Evolutionary conservation across 2,888 invertebrate species (phyloP), one percentile per base, ranked within the genome.

Genomic region (Pristionchus japonicus): DNA sequence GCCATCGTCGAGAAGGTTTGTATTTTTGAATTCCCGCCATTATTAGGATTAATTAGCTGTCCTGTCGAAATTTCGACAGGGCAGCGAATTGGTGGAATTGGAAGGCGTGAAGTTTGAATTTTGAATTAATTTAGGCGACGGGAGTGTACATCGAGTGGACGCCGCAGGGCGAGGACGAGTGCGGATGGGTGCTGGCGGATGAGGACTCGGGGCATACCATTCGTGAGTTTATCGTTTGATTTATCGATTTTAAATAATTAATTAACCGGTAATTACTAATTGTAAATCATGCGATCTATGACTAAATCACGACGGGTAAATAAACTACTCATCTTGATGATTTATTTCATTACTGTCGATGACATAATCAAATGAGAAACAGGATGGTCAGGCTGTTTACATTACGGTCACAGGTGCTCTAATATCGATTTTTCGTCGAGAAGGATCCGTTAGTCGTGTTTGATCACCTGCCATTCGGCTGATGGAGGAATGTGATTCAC

Each of bases 131-230:
- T 52, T 77, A 94, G 93, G 88, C 92, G 4, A 57, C 64, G 37
- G 94, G 94, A 9, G 91, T 94, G 9, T 94, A 90, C 90, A 91
- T 94, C 64, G 94, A 94, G 88, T 94, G 94, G 94, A 90, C 86
- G n/a, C 93, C 93, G 6, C 88, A 85, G 4, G 92, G 91, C 87
- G 92, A 92, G 47, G 89, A 83, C 17, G 91, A 90, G 74, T 87
- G 88, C 6, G 89, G 91, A 23, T 92, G 92, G 92, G 92, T 92
- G 34, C 84, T 92, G 88, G 88, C 91, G 11, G 87, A 89, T 15
- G 91, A 89, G 15, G 89, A 90, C 49, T 89, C 85, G 47, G 37
- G 20, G 3, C 85, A 85, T 23, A 85, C 85, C 27, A 85, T 85
- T n/a, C 61, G 85, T 85, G 0, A 40, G 85, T 57, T 57, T 23